Conservation (phyloP, 2,888 invertebrate species). For the Prosopocoilus inquinatus region DNA sequence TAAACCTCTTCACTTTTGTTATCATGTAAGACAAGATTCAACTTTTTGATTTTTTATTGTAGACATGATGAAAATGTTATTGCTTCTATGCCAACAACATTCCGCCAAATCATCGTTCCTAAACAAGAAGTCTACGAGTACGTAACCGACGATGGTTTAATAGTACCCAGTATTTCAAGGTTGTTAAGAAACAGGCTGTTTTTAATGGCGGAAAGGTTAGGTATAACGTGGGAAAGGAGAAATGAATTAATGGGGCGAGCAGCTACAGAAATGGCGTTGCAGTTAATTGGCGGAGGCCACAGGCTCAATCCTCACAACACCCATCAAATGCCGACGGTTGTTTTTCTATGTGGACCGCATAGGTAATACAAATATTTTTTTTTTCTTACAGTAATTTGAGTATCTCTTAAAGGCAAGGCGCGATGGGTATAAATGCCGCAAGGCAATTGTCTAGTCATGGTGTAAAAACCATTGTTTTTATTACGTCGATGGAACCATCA, state of each 20-base stretch:
- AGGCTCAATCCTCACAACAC: conserved; percentile 81
- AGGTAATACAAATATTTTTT: conserved; percentile 43
- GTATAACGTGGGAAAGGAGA: conserved; percentile 65
- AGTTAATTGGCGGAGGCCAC: conserved; percentile 80
- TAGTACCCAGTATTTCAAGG: conserved; percentile 72
- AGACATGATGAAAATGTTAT: conserved; percentile 87
- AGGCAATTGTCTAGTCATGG: conserved; percentile 83
- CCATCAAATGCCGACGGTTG: conserved; percentile 84
- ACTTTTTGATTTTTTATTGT: conserved; percentile 47
- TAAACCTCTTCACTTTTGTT: conserved; percentile 20
- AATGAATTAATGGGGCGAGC: conserved; percentile 80
- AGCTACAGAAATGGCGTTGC: conserved; percentile 79
- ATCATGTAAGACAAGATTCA: not conserved
- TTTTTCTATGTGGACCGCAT: conserved; percentile 71
- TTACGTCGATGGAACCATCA: conserved; percentile 41
- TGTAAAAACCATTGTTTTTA: conserved; percentile 62
- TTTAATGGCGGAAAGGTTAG: conserved; percentile 64
- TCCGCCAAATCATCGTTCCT: conserved; percentile 72
- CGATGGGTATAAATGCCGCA: conserved; percentile 72
- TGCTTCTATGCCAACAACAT: conserved; percentile 60
- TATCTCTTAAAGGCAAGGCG: conserved; percentile 50
- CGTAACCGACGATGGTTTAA: conserved; percentile 78
- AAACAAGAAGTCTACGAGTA: conserved; percentile 61
- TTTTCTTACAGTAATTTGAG: conserved; percentile 2
- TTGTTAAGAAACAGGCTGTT: conserved; percentile 68